Percentiles rank a stretch among this genome's conserved stretches.
These are phyloP conservation scores for Manacus vitellinus DNA, from an alignment of 2,113 vertebrate genomes.

Conservation along the genomic window DNA sequence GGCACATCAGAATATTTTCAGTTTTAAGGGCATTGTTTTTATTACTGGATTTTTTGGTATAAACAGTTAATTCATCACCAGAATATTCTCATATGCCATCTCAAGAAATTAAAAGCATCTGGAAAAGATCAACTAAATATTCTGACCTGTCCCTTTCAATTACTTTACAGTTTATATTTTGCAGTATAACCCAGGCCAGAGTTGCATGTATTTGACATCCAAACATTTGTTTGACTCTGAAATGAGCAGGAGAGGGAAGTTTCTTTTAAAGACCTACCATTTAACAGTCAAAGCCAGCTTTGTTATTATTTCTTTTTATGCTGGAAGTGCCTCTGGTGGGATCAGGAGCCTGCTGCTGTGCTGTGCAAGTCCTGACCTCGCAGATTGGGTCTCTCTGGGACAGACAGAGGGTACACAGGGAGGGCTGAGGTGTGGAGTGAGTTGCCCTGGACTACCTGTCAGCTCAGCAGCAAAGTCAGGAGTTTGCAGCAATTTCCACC, in stretches of 20 bases:
- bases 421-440: neutral
- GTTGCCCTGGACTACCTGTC: neutral
- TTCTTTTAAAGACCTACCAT: neutral
- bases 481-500: neutral
- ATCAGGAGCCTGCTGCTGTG: neutral
- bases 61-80: neutral
- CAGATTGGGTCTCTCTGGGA: neutral
- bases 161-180: neutral
- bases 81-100: neutral
- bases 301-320: neutral
- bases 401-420: neutral
- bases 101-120: conserved; percentile 2
- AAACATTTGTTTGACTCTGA: neutral
- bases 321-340: neutral
- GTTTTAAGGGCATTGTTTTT: neutral
- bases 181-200: neutral
- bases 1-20: neutral
- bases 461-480: accelerated
- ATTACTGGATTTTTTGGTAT: neutral
- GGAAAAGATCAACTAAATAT: neutral
- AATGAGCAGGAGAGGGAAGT: neutral
- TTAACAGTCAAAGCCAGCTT: neutral
- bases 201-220: neutral
- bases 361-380: accelerated
- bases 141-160: neutral